A percentile compares a stretch with the other conserved stretches of the same genome.
Conservation (phyloP, 2,797 vertebrate genomes). For the Rachycentron canadum region DNA sequence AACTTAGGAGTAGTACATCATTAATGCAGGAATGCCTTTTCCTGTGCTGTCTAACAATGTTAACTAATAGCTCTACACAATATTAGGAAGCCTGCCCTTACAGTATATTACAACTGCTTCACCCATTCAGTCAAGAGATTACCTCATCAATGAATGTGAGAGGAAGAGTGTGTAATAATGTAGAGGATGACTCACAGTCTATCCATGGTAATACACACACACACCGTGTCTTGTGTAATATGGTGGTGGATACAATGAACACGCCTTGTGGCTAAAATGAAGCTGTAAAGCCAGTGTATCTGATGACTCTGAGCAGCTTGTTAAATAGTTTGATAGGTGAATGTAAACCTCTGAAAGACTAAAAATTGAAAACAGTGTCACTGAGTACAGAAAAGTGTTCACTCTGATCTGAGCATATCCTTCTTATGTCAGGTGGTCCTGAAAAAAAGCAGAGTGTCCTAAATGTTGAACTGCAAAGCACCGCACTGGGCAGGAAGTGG, state of each 20-base stretch:
- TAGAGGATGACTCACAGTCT: constrained; percentile 78
- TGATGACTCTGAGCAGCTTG: constrained; percentile 2
- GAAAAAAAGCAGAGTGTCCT: constrained; percentile 40
- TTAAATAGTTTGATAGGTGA: not conserved
- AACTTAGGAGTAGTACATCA: not conserved
- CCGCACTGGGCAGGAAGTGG: constrained; percentile 48
- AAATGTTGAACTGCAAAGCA: constrained; percentile 47
- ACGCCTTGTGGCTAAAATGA: constrained; percentile 42
- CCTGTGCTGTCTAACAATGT: constrained; percentile 2
- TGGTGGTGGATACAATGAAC: constrained; percentile 47
- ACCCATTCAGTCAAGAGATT: constrained; percentile 69
- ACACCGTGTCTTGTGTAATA: constrained; percentile 43
- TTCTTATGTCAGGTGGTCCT: constrained; percentile 14
- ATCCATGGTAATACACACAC: constrained; percentile 57
- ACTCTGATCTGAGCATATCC: constrained; percentile 16
- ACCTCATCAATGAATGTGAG: constrained; percentile 77
- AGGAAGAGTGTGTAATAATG: constrained; percentile 65
- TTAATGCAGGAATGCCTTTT: constrained; percentile 4
- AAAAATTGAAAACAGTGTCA: not conserved
- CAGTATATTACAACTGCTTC: constrained; percentile 49
- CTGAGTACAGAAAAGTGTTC: not conserved
- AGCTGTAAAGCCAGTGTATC: constrained; percentile 10
- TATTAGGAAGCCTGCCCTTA: constrained; percentile 38
- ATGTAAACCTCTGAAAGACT: not conserved
- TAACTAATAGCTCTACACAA: constrained; percentile 16